These are phyloP conservation scores for Cinclus cinclus DNA, from an alignment of 2,113 vertebrate species.

Conservation along the genomic window DNA sequence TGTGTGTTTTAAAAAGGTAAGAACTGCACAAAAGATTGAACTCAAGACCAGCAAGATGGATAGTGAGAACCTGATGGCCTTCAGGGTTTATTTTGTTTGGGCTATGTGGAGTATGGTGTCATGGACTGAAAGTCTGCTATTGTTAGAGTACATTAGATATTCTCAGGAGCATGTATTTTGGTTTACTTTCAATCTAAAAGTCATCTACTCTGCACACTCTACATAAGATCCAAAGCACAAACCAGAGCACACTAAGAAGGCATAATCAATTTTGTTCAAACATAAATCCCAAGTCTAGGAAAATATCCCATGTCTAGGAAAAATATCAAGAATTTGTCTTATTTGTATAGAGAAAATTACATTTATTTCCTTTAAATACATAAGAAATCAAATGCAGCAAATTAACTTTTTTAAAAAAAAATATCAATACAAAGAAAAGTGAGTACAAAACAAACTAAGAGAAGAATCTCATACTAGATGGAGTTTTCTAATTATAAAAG, in stretches of 20 bases:
- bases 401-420: background rate
- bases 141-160: background rate
- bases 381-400: background rate
- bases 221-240: background rate
- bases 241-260: background rate
- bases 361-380: background rate
- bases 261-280: background rate
- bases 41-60: background rate
- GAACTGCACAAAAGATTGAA: background rate
- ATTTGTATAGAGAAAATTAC: background rate
- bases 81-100: background rate
- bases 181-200: background rate
- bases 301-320: background rate
- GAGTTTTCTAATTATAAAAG: background rate
- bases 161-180: background rate
- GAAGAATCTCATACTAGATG: background rate
- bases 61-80: background rate
- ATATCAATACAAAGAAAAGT: background rate
- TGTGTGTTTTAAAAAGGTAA: background rate
- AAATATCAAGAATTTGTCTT: background rate
- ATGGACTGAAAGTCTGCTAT: fast-evolving
- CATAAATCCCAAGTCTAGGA: background rate
- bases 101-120: background rate
- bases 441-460: background rate
- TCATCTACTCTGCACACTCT: background rate